Evolutionary conservation across 2,888 invertebrate genomes (phyloP).

Genomic region (Aricia artaxerxes): DNA sequence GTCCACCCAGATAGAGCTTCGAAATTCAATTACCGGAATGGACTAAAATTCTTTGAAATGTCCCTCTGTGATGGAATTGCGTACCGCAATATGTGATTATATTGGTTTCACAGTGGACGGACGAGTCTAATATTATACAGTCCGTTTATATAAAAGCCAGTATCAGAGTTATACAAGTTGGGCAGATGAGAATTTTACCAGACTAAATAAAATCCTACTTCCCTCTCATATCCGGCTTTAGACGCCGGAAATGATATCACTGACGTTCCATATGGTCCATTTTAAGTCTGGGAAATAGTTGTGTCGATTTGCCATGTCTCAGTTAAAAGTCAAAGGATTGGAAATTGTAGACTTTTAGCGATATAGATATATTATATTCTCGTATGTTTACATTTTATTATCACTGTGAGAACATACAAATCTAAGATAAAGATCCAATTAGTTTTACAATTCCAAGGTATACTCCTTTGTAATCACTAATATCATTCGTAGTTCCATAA

Average conservation of each 20-base stretch:
- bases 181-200: not conserved
- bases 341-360: not conserved
- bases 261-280: not conserved
- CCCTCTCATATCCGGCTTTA: not conserved
- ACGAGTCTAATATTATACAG: slow-evolving; percentile 8
- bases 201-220: slow-evolving; percentile 12
- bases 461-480: not conserved
- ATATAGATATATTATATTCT: not conserved
- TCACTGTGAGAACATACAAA: not conserved
- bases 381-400: not conserved
- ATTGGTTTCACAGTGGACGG: not conserved
- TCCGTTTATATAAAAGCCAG: not conserved
- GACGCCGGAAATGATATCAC: slow-evolving; percentile 10
- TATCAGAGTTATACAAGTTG: slow-evolving; percentile 9
- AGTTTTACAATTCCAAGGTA: not conserved
- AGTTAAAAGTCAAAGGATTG: not conserved
- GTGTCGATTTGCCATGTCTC: not conserved
- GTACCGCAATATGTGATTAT: not conserved
- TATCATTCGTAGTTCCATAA: not conserved
- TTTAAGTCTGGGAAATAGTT: not conserved
- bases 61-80: slow-evolving; percentile 3
- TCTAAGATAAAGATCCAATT: too few relatives aligned
- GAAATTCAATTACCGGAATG: not conserved
- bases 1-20: not conserved
- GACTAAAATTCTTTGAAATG: slow-evolving; percentile 5